phyloP scores from a whole-genome alignment of 1,140 invertebrate genomes.

The Drosophila orosa region DNA sequence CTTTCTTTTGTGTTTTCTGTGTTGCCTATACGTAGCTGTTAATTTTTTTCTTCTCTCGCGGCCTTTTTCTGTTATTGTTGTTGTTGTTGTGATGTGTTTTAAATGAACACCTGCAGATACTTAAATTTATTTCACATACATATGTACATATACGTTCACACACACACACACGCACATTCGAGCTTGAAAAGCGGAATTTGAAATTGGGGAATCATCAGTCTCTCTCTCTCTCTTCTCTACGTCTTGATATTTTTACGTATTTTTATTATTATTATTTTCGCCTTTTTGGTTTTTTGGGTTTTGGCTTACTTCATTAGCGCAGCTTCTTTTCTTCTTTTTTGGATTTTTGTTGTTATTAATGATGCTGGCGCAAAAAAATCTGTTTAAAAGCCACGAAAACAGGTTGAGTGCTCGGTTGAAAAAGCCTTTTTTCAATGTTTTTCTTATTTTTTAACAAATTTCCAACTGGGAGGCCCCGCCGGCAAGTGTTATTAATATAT shows the following conservation, averaged over 20 bases:
- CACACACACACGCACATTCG: constrained; percentile 22
- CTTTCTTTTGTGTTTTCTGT: constrained; percentile 59
- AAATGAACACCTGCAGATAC: constrained; percentile 84
- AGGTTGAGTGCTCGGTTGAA: constrained; percentile 38
- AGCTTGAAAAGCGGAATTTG: constrained; percentile 76
- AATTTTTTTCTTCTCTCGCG: constrained; percentile 61
- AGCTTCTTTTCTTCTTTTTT: constrained; percentile 41
- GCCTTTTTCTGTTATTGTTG: constrained; percentile 69
- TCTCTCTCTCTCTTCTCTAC: constrained; percentile 26
- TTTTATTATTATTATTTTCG: constrained; percentile 20
- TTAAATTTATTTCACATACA: constrained; percentile 79
- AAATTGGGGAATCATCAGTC: constrained; percentile 80
- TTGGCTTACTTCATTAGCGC: constrained; percentile 74
- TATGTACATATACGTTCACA: not conserved
- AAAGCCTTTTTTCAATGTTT: constrained; percentile 18
- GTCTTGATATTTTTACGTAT: constrained; percentile 36
- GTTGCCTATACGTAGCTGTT: constrained; percentile 72
- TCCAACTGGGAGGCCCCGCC: constrained; percentile 45
- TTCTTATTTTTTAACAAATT: constrained; percentile 10
- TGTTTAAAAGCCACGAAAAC: constrained; percentile 39
- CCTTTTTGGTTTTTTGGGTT: constrained; percentile 21
- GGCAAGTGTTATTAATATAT: constrained; percentile 29
- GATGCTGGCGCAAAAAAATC: constrained; percentile 60
- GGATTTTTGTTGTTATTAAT: constrained; percentile 59
- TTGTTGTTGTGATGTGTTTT: constrained; percentile 79